Percentiles rank a stretch among this genome's conserved stretches.
Evolutionary conservation across 2,888 invertebrate species (phyloP).

Genomic region (Macroteleia sp.): DNA sequence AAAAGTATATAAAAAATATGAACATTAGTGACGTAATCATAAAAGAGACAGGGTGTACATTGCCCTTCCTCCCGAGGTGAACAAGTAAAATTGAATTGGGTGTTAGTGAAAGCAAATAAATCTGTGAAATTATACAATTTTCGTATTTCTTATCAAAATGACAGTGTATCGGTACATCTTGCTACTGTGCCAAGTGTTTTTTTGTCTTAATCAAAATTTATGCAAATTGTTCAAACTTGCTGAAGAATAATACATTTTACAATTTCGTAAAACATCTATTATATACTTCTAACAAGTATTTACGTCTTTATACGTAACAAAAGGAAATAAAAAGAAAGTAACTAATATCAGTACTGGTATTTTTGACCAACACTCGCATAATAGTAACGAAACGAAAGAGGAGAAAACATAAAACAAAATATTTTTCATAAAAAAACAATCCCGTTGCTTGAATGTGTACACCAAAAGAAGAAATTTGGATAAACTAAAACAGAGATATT

Average conservation of each 20-base stretch:
- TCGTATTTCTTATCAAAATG: too few species aligned
- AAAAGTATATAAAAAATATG: too few species aligned
- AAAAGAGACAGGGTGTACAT: too few species aligned
- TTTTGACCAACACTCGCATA: background rate
- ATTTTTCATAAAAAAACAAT: too few species aligned
- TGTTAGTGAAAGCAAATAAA: too few species aligned
- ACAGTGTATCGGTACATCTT: too few species aligned
- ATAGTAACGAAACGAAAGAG: background rate
- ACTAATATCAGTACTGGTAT: background rate
- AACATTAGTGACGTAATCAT: too few species aligned
- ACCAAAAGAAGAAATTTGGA: constrained; percentile 12
- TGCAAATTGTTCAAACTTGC: background rate
- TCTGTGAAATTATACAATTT: too few species aligned
- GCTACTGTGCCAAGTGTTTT: too few species aligned
- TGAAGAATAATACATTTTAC: background rate
- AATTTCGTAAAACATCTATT: background rate
- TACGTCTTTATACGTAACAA: background rate
- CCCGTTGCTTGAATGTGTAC: too few species aligned
- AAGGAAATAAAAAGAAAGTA: background rate
- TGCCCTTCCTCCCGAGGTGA: too few species aligned
- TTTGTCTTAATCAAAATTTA: background rate
- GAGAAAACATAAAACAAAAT: constrained; percentile 51
- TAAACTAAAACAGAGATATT: background rate
- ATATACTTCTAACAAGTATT: background rate
- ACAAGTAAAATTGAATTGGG: too few species aligned